Base-by-base conservation (phyloP, 2,797 vertebrate genomes). In the Margarornis squamiger region DNA sequence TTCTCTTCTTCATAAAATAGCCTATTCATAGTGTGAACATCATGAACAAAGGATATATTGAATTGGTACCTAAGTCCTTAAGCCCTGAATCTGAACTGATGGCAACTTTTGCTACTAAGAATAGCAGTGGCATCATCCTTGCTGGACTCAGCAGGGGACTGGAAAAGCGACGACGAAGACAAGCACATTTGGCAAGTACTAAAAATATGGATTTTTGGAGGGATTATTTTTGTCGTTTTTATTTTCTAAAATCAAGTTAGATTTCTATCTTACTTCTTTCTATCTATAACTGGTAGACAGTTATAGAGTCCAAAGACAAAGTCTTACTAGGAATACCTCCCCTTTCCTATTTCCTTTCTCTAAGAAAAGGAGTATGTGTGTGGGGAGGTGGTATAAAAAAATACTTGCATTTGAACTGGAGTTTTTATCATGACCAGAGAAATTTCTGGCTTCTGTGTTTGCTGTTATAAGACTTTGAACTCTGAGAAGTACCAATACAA, bases 51-150 rank as follows among this genome's bases (percentile, higher is more conserved):
- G 99, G 99, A 22, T 99, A 98, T 27, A 67, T 99, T 93, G 98
- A 99, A 93, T 96, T 99, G 70, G 87, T 88, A 36, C 97, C 98
- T 6, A 97, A 97, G 30, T 91, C 98, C 8, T 90, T 99, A 34
- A 91, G 90, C 48, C 98, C 98, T 38, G 98, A 99, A 78, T 98
- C 95, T 1, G 98, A 99, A 96, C 26, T 99, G 75, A 98, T 99
- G 97, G 98, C 97, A 81, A 99, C 98, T 74, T 99, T 99, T 97
- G 98, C 98, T 88, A 99, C 99, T 72, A 98, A 91, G 82, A 99
- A 98, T 84, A 97, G 98, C 85, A 99, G 97, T 21, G 99, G 99
- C 45, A 78, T 99, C 79, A 98, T 99, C 78, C 95, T 99, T 88
- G 98, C 98, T 19, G 98, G 98, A 20, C 94, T 99, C 43, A 98